Percentiles rank a stretch among this genome's conserved stretches.
These are phyloP conservation scores for Enteromius radiatus DNA, from an alignment of 2,797 vertebrate species.

Conservation along the genomic window DNA sequence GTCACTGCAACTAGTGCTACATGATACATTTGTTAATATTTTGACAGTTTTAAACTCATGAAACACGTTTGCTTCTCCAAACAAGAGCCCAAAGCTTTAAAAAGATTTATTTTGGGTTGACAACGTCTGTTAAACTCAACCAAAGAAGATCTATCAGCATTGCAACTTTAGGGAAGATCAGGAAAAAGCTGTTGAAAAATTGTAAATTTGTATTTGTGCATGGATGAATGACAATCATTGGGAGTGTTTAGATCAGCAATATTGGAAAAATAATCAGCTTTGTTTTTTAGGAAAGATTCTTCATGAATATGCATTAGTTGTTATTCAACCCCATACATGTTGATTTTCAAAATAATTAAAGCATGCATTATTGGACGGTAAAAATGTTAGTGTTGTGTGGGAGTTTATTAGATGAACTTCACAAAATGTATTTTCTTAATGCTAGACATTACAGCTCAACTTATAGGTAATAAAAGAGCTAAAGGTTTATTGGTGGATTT, in stretches of 20 bases:
- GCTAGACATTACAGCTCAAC: too few relatives aligned
- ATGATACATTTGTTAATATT: not conserved
- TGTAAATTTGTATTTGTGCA: not conserved
- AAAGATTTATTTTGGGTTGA: not conserved
- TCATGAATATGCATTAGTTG: not conserved
- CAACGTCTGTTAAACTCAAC: not conserved
- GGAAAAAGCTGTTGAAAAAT: not conserved
- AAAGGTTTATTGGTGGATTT: not conserved
- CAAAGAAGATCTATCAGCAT: not conserved
- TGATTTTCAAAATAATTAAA: not conserved
- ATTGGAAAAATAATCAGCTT: not conserved
- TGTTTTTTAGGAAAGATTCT: not conserved
- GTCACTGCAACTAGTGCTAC: constrained; percentile 16
- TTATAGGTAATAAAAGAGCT: too few relatives aligned
- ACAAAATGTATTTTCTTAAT: not conserved
- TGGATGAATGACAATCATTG: not conserved
- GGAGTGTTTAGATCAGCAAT: too few relatives aligned
- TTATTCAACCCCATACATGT: not conserved
- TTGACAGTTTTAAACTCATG: not conserved
- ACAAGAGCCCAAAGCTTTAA: too few relatives aligned
- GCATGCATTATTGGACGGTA: not conserved
- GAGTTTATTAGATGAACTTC: not conserved
- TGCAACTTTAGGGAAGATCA: not conserved
- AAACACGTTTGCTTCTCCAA: not conserved
- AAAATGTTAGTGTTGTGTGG: not conserved